Evolutionary conservation across 2,888 invertebrate species (phyloP).

Genomic region (Lasius platythorax): DNA sequence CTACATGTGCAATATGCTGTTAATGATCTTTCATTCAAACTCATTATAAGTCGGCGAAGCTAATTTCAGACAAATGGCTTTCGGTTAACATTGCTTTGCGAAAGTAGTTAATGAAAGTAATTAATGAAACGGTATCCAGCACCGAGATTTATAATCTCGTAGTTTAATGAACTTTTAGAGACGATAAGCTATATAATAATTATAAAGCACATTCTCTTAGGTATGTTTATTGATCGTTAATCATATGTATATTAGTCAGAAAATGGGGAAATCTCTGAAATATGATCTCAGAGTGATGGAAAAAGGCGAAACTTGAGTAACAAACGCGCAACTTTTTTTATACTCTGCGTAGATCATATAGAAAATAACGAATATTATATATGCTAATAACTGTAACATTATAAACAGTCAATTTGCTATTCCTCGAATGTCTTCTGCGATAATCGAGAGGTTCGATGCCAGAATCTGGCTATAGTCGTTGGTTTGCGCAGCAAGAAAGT

Average conservation of each 20-base stretch:
- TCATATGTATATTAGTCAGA: conserved; percentile 7
- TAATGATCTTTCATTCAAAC: conserved; percentile 68
- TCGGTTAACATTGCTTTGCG: conserved; percentile 54
- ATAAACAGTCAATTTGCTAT: background rate
- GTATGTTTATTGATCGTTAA: conserved; percentile 29
- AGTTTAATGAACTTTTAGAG: conserved; percentile 67
- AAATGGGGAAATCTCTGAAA: background rate
- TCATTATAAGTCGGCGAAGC: conserved; percentile 60
- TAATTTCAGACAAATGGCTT: conserved; percentile 63
- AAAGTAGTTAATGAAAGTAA: conserved; percentile 53
- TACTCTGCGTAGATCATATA: background rate
- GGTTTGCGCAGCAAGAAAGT: conserved; percentile 62
- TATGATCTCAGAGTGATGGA: background rate
- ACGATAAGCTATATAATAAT: conserved; percentile 66
- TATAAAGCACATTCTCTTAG: conserved; percentile 60
- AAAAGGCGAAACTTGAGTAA: background rate
- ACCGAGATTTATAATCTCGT: conserved; percentile 71
- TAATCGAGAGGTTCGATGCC: background rate
- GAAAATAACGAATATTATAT: background rate
- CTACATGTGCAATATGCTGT: conserved; percentile 45
- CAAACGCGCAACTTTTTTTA: background rate
- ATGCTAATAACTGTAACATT: background rate
- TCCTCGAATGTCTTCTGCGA: background rate
- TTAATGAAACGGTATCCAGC: conserved; percentile 70
- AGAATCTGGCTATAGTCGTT: conserved; percentile 39